Evolutionary conservation across 2,888 invertebrate species (phyloP).

Genomic region (Perizoma flavofasciatum): DNA sequence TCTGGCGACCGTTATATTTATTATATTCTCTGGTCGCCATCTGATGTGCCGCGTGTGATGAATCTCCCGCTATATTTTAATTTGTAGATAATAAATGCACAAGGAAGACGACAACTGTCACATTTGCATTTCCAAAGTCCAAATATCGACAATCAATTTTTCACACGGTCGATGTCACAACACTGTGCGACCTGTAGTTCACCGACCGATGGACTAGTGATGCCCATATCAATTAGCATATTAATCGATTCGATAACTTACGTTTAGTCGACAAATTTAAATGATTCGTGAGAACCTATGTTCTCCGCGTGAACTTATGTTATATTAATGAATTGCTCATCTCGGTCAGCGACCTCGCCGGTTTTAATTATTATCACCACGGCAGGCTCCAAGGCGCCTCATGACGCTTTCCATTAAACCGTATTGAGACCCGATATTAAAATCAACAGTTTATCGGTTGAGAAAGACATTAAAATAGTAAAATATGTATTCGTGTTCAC

Average conservation of each 20-base stretch:
- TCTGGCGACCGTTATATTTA: no score
- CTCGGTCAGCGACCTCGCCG: slow-evolving; percentile 68
- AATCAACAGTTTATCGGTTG: slow-evolving; percentile 46
- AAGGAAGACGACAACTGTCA: slow-evolving; percentile 20
- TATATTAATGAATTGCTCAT: slow-evolving; percentile 82
- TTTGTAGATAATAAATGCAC: slow-evolving; percentile 9
- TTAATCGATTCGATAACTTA: slow-evolving; percentile 83
- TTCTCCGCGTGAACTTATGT: slow-evolving; percentile 81
- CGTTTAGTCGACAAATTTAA: slow-evolving; percentile 83
- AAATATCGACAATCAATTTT: slow-evolving; percentile 73
- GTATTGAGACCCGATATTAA: slow-evolving; percentile 38
- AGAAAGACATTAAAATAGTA: slow-evolving; percentile 41
- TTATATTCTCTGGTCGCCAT: no score
- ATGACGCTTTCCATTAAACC: slow-evolving; percentile 27
- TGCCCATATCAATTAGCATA: slow-evolving; percentile 80
- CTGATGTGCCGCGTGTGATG: no score
- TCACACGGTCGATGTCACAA: slow-evolving; percentile 94
- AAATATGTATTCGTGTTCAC: slow-evolving; percentile 43
- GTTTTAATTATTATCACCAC: slow-evolving; percentile 66
- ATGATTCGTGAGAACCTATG: slow-evolving; percentile 82
- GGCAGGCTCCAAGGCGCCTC: slow-evolving; percentile 48
- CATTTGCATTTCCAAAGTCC: slow-evolving; percentile 22
- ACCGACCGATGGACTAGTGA: slow-evolving; percentile 76
- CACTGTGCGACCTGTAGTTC: slow-evolving; percentile 72
- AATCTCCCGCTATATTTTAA: no score